Percentiles rank a stretch among this genome's conserved stretches.
These are phyloP conservation scores for Argya squamiceps DNA, from an alignment of 2,797 vertebrate genomes.

Conservation along the genomic window DNA sequence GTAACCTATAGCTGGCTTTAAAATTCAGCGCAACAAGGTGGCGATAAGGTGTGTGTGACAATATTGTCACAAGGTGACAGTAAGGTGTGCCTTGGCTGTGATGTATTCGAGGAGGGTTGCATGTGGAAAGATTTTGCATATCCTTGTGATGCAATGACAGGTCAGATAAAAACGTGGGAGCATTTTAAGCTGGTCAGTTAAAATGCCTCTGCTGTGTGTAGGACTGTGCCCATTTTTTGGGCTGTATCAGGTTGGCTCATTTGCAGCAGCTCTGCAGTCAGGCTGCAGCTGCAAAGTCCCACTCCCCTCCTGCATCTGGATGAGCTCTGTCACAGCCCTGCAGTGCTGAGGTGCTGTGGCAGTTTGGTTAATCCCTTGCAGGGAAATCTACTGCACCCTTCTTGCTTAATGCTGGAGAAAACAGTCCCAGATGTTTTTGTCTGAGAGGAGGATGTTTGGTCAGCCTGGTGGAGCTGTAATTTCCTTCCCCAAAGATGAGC, in stretches of 20 bases:
- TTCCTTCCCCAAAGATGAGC: slow-evolving; percentile 17
- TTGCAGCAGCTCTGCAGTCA: neutral
- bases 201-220: neutral
- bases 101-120: fast-evolving
- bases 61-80: neutral
- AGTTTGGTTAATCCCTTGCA: neutral
- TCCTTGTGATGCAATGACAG: neutral
- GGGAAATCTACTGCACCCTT: neutral
- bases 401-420: neutral
- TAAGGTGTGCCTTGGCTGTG: fast-evolving
- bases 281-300: neutral
- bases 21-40: neutral
- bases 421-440: neutral
- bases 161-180: neutral
- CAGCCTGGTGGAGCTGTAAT: neutral
- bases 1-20: neutral
- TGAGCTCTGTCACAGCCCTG: neutral
- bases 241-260: fast-evolving
- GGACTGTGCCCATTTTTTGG: neutral
- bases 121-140: neutral
- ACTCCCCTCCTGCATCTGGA: neutral
- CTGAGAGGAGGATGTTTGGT: neutral
- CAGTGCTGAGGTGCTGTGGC: neutral
- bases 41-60: fast-evolving
- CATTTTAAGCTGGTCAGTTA: neutral